A percentile compares a stretch with the other conserved stretches of the same genome.
Evolutionary conservation across 2,888 invertebrate genomes (phyloP).

Genomic region (Poecilobothrus nobilitatus): DNA sequence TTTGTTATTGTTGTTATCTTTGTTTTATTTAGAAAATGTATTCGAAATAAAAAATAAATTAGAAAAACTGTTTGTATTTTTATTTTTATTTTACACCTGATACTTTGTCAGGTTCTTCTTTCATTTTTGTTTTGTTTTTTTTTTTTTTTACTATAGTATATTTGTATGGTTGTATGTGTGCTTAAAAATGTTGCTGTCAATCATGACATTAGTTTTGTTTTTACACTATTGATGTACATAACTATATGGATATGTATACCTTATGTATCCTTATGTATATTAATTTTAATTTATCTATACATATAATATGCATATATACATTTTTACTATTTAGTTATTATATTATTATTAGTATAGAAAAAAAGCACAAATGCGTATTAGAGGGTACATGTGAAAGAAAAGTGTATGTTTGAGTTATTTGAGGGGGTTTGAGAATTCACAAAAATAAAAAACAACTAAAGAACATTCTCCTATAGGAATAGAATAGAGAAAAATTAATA

Average conservation of each 20-base stretch:
- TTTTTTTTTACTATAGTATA: neutral
- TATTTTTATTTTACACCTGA: neutral
- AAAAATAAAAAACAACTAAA: neutral
- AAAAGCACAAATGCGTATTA: too few species aligned
- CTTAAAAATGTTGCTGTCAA: conserved; percentile 1
- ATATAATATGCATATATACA: too few species aligned
- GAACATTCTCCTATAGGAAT: neutral
- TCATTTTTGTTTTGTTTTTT: neutral
- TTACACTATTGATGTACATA: neutral
- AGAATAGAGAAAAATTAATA: neutral
- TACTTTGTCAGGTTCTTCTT: conserved; percentile 6
- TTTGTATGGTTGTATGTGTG: neutral
- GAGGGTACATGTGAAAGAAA: neutral
- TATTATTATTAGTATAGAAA: too few species aligned
- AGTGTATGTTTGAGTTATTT: neutral
- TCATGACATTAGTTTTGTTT: conserved; percentile 4
- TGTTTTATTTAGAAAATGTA: too few species aligned
- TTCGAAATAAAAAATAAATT: neutral
- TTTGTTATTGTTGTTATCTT: too few species aligned
- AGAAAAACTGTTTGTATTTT: neutral
- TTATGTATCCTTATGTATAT: neutral
- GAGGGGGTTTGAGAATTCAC: neutral
- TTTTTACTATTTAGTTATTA: too few species aligned
- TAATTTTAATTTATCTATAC: too few species aligned
- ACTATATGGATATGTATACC: too few species aligned